phyloP scores from a whole-genome alignment of 1,140 invertebrate species.

The Manduca sexta region DNA sequence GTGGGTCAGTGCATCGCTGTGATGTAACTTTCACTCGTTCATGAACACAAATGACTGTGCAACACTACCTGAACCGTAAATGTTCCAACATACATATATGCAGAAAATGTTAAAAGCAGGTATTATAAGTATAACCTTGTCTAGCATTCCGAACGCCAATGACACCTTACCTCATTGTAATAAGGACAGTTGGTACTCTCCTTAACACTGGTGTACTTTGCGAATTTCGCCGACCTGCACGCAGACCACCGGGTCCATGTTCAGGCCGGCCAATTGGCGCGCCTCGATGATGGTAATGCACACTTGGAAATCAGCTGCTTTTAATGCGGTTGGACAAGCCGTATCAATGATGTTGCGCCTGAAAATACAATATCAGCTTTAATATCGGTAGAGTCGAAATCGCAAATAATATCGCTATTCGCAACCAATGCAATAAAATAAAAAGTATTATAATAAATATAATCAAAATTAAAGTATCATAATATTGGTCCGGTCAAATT shows the following conservation, averaged over 20 bases:
- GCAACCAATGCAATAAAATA: no score
- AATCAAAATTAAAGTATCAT: no score
- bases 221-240: constrained; percentile 89
- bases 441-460: no score
- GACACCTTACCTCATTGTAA: constrained; percentile 85
- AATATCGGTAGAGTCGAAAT: no score
- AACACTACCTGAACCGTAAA: no score
- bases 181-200: constrained; percentile 95
- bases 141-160: not conserved
- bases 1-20: no score
- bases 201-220: constrained; percentile 91
- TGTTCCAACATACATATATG: no score
- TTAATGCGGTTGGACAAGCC: constrained; percentile 73
- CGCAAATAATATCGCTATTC: no score
- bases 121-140: not conserved
- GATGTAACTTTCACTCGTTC: no score
- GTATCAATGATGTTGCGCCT: constrained; percentile 35
- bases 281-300: constrained; percentile 93
- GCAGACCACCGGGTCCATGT: constrained; percentile 94
- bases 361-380: not conserved
- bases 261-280: constrained; percentile 88
- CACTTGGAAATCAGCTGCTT: constrained; percentile 91
- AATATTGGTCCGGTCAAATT: no score
- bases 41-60: no score
- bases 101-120: no score